Base-by-base conservation (phyloP, 2,797 vertebrate genomes). In the Carcharodon carcharias region DNA sequence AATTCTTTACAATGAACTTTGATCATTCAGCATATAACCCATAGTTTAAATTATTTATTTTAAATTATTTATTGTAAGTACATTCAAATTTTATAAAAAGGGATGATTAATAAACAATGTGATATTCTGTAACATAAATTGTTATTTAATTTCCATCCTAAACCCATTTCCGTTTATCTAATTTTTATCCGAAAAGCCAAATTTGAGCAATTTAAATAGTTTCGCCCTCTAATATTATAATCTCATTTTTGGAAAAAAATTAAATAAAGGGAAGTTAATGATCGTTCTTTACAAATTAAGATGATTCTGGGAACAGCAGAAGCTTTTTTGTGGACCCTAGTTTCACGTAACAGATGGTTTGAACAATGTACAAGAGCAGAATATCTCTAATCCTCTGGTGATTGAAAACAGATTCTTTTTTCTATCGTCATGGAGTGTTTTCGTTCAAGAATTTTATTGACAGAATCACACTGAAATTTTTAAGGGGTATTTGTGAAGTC, bases 111-210 rank as follows among this genome's bases (percentile, higher is more conserved):
- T 95, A 73, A 77, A 26, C 45, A 35, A 9, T 77, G 54, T 77
- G 69, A 12, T 95, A 56, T 95, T 73, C 50, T 56, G 16, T 35
- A 56, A 21, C 50, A n/a, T 56, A 50, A 95, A 95, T 35, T 35
- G 28, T 77, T 56, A 95, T 73, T 95, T 56, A 56, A 77, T 77
- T 95, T 77, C 45, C 45, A 77, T 56, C 54, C 6, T 58, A 50
- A 95, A 73, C 28, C 3, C 67, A 73, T 58, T 95, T 56, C 50
- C 35, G 16, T 18, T 31, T 8, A 35, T 71, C 12, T 77, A 77
- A 95, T 77, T 95, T 95, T 28, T 73, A 35, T 26, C 67, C n/a
- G 61, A 92, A 73, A 73, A 95, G 31, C 50, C 54, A 95, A 95
- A 18, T 58, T n/a, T 73, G 4, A 77, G 45, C 71, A 56, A 95